Percentiles rank a stretch among this genome's conserved stretches.
Evolutionary conservation across 2,113 vertebrate species (phyloP).

Genomic region (Urocolius indicus): DNA sequence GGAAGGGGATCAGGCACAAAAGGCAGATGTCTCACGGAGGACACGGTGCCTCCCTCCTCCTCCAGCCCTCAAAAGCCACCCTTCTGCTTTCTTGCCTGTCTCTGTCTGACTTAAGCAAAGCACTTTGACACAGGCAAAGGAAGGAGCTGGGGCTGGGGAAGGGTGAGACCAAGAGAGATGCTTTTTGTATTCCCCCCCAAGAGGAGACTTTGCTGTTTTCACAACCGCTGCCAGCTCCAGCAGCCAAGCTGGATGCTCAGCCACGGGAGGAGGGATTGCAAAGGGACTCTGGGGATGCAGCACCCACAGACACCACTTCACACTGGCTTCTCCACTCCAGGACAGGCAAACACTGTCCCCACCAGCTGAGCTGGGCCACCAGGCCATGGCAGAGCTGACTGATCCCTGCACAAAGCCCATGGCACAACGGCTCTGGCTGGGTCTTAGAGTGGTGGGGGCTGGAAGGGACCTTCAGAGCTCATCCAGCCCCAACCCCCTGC

Average conservation of each 20-base stretch:
- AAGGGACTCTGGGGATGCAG: not conserved
- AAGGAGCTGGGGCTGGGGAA: not conserved
- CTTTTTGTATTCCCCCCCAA: not conserved
- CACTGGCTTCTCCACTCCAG: not conserved
- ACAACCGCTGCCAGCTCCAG: not conserved
- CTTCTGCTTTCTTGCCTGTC: not conserved
- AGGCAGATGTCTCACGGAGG: rapidly evolving
- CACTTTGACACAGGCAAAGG: too few species aligned
- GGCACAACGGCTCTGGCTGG: not conserved
- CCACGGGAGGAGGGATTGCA: not conserved
- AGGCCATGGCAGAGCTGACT: rapidly evolving
- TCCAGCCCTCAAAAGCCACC: not conserved
- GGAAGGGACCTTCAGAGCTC: too few species aligned
- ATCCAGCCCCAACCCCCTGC: too few species aligned
- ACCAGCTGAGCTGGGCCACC: rapidly evolving
- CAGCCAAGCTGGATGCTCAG: rapidly evolving
- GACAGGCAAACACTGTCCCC: not conserved
- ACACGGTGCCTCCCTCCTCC: rapidly evolving
- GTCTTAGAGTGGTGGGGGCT: too few species aligned
- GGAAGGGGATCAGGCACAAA: not conserved
- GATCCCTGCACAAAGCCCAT: not conserved
- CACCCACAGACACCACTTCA: not conserved
- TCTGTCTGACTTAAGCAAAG: not conserved
- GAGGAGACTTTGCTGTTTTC: not conserved
- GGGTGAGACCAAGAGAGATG: not conserved